A percentile compares a stretch with the other conserved stretches of the same genome.
Conservation (phyloP, 2,888 invertebrate species). For the Stenchaetothrips biformis region DNA sequence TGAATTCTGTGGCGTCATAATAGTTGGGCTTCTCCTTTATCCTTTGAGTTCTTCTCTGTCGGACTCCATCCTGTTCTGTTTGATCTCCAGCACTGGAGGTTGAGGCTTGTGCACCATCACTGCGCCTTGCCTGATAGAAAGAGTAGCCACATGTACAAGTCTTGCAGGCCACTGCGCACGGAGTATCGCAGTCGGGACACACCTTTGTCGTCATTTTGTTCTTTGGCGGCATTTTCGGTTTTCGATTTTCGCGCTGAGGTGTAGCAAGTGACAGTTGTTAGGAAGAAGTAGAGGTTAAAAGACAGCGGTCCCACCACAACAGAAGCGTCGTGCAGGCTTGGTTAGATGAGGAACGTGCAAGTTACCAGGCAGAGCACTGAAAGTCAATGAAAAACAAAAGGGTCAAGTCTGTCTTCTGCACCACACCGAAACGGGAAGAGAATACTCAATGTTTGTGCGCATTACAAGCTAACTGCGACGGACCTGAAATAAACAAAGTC, state of each 20-base stretch:
- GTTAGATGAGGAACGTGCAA: too few species aligned
- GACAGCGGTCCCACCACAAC: too few species aligned
- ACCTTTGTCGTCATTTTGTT: neutral
- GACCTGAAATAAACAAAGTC: too few species aligned
- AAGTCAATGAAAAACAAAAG: too few species aligned
- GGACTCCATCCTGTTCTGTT: neutral
- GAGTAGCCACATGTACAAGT: conserved; percentile 1
- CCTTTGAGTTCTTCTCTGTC: neutral
- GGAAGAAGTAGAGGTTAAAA: too few species aligned
- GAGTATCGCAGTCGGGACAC: conserved; percentile 1
- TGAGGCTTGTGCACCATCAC: neutral
- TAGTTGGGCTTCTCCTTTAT: conserved; percentile 11
- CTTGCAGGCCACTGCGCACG: neutral
- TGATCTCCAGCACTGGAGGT: neutral
- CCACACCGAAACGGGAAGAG: too few species aligned
- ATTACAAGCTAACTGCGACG: too few species aligned
- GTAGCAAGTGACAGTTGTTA: too few species aligned
- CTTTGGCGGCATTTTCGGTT: neutral
- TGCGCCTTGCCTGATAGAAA: neutral
- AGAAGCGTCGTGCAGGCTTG: too few species aligned
- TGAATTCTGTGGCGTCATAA: neutral
- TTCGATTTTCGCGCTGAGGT: neutral
- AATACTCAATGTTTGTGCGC: too few species aligned
- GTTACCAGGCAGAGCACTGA: too few species aligned
- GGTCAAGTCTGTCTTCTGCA: too few species aligned